Evolutionary conservation across 1,140 invertebrate genomes (phyloP).

Genomic region (Helicorthomorpha holstii): DNA sequence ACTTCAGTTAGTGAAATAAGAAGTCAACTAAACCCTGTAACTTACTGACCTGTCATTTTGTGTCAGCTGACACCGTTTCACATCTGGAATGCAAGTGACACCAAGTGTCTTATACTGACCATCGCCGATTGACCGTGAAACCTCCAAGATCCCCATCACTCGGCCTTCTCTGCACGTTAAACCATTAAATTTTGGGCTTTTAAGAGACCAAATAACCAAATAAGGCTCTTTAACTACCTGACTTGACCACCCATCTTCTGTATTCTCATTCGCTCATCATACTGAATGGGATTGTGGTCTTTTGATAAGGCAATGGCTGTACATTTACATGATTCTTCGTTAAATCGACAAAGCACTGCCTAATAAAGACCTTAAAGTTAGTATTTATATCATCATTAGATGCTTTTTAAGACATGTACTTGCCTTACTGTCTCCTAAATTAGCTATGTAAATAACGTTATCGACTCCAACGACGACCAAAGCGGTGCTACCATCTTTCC

Average conservation of each 20-base stretch:
- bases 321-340: constrained; percentile 18
- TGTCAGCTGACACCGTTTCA: constrained; percentile 30
- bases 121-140: constrained; percentile 35
- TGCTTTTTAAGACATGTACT: too few species aligned
- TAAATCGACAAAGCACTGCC: constrained; percentile 29
- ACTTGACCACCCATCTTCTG: constrained; percentile 33
- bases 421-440: constrained; percentile 34
- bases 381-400: too few species aligned
- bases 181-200: too few species aligned
- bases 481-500: constrained; percentile 35
- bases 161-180: constrained; percentile 35
- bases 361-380: constrained; percentile 13
- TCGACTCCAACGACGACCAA: constrained; percentile 27
- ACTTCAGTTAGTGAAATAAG: background rate
- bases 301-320: constrained; percentile 26
- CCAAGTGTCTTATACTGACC: constrained; percentile 30
- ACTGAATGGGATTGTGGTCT: constrained; percentile 29
- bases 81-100: constrained; percentile 29
- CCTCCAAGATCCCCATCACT: constrained; percentile 32
- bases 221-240: constrained; percentile 19
- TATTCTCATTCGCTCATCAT: constrained; percentile 32
- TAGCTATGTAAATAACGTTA: constrained; percentile 29
- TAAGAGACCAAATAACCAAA: background rate
- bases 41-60: constrained; percentile 20
- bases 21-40: background rate